Conservation (phyloP, 2,797 vertebrate genomes). For the Dermochelys coriacea region DNA sequence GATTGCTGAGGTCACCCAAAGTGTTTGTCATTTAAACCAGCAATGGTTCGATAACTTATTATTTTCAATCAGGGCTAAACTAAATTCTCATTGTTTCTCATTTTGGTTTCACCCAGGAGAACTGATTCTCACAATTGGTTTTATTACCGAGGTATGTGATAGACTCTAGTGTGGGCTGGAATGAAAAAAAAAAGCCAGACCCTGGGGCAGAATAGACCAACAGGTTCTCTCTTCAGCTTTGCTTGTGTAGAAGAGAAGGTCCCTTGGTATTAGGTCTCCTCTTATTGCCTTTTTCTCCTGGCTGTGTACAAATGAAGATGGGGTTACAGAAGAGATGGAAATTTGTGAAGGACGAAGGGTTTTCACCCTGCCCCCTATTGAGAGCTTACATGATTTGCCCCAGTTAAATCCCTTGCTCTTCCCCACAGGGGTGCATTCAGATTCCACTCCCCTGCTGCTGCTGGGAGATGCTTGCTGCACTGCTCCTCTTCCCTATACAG, state of each 20-base stretch:
- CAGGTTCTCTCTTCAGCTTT: neutral
- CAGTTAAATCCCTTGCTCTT: neutral
- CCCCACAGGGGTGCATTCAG: neutral
- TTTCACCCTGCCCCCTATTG: neutral
- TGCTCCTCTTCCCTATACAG: neutral
- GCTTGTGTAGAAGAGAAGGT: neutral
- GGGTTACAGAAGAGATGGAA: neutral
- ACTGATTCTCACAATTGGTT: neutral
- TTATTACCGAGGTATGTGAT: neutral
- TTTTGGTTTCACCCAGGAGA: neutral
- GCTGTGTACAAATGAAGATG: neutral
- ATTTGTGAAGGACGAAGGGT: neutral
- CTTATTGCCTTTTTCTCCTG: neutral
- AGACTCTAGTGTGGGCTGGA: neutral
- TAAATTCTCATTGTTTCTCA: neutral
- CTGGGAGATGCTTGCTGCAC: neutral
- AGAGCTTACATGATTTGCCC: neutral
- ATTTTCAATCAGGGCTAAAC: neutral
- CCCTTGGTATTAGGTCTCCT: neutral
- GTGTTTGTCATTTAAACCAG: neutral
- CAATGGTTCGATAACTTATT: neutral
- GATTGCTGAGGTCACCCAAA: neutral
- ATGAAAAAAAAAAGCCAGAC: neutral
- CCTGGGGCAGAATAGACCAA: neutral
- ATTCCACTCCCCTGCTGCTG: neutral